Percentiles rank a stretch among this genome's conserved stretches.
Evolutionary conservation across 2,797 vertebrate species (phyloP).

Genomic region (Lophotriccus pileatus): DNA sequence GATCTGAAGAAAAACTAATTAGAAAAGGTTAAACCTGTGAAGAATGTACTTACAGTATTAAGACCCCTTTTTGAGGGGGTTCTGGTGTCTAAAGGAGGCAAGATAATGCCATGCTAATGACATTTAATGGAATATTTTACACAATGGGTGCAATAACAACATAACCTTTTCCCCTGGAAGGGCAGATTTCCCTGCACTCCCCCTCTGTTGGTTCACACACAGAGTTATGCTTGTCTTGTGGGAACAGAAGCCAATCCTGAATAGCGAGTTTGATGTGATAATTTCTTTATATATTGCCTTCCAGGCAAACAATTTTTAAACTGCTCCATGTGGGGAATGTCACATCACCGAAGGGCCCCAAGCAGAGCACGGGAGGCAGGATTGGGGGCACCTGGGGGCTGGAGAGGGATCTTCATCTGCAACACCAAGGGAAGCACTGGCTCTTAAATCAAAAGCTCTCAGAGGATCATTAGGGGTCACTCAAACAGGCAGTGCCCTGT

Average conservation of each 20-base stretch:
- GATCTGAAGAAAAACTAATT: conserved; percentile 18
- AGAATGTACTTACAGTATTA: conserved; percentile 1
- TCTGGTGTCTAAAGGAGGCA: neutral
- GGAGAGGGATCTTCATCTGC: neutral
- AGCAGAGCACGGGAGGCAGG: neutral
- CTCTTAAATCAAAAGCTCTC: neutral
- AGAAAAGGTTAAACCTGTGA: conserved; percentile 3
- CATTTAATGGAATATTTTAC: conserved; percentile 25
- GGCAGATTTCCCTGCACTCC: neutral
- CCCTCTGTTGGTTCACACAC: neutral
- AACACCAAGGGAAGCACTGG: neutral
- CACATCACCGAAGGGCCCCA: neutral
- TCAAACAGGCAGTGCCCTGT: neutral
- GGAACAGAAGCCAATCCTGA: neutral
- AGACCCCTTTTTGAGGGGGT: neutral
- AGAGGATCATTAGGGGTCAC: neutral
- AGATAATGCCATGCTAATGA: neutral
- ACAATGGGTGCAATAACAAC: neutral
- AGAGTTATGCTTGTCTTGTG: neutral
- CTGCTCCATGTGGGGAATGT: neutral
- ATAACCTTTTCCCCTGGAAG: neutral
- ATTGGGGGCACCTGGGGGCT: neutral
- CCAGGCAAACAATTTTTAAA: neutral
- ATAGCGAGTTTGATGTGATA: neutral
- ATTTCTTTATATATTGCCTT: neutral